A percentile compares a stretch with the other conserved stretches of the same genome.
Conservation (phyloP, 2,113 vertebrate genomes). For the Oryzias curvinotus region DNA sequence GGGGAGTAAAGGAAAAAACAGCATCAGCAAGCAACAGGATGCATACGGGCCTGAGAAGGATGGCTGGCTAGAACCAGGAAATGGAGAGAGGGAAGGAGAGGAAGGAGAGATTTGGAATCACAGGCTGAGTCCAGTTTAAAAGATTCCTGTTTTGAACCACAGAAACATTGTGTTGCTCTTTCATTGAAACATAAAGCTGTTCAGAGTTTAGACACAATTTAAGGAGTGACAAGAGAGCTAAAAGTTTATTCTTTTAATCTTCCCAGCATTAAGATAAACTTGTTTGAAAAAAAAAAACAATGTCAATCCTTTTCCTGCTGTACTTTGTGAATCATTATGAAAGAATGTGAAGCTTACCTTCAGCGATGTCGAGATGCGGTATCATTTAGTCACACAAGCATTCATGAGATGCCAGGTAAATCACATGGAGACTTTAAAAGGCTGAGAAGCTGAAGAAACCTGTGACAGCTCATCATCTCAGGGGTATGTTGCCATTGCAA, state of each 20-base stretch:
- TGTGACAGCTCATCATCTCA: slow-evolving; percentile 9
- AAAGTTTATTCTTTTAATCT: too few relatives aligned
- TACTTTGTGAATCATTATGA: too few relatives aligned
- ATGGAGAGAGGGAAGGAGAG: slow-evolving; percentile 62
- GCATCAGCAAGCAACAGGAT: slow-evolving; percentile 70
- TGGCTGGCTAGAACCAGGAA: slow-evolving; percentile 68
- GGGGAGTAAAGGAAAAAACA: slow-evolving; percentile 56
- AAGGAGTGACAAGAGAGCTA: too few relatives aligned
- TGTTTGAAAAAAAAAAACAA: too few relatives aligned
- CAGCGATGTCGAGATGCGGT: too few relatives aligned
- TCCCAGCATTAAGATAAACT: too few relatives aligned
- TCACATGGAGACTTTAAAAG: too few relatives aligned
- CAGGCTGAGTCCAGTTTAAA: slow-evolving; percentile 59
- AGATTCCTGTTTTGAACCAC: slow-evolving; percentile 60
- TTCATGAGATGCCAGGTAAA: too few relatives aligned
- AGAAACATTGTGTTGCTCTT: slow-evolving; percentile 48
- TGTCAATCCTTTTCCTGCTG: too few relatives aligned
- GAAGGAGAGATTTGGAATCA: slow-evolving; percentile 58
- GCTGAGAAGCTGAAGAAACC: neutral
- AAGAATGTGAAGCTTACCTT: too few relatives aligned
- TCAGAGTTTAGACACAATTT: too few relatives aligned
- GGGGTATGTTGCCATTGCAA: slow-evolving; percentile 7
- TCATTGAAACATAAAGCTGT: slow-evolving; percentile 16
- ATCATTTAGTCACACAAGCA: too few relatives aligned
- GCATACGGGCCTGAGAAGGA: slow-evolving; percentile 71